These are phyloP conservation scores for Bombus sylvicola DNA, from an alignment of 1,140 invertebrate genomes.

Conservation along the genomic window DNA sequence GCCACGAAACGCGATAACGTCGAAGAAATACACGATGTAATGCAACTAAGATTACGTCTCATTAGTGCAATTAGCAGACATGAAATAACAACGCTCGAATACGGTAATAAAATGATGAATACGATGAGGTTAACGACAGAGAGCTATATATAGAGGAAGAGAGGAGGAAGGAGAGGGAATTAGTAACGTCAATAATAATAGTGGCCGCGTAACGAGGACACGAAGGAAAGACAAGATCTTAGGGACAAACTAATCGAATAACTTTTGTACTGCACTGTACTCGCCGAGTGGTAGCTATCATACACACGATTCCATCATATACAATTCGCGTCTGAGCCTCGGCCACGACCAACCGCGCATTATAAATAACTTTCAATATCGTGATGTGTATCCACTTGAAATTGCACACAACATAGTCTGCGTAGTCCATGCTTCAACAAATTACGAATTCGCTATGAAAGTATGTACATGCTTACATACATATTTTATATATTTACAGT, in stretches of 20 bases:
- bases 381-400: slow-evolving; percentile 63
- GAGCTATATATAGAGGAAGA: neutral
- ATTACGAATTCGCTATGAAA: slow-evolving; percentile 37
- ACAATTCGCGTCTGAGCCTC: slow-evolving; percentile 60
- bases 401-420: slow-evolving; percentile 11
- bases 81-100: slow-evolving; percentile 21
- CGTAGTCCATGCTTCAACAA: slow-evolving; percentile 37
- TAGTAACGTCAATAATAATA: slow-evolving; percentile 54
- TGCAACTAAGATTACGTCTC: slow-evolving; percentile 5
- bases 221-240: slow-evolving; percentile 32
- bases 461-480: neutral
- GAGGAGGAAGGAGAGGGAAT: slow-evolving; percentile 15
- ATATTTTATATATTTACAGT: neutral
- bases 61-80: slow-evolving; percentile 33
- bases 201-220: slow-evolving; percentile 39
- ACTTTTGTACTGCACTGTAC: slow-evolving; percentile 54
- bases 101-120: slow-evolving; percentile 34
- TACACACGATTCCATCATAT: slow-evolving; percentile 64
- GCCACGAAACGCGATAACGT: neutral
- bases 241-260: slow-evolving; percentile 34
- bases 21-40: neutral
- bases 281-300: slow-evolving; percentile 54
- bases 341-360: slow-evolving; percentile 61
- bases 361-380: slow-evolving; percentile 71
- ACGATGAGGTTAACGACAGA: slow-evolving; percentile 31